Base-by-base conservation (phyloP, 2,888 invertebrate species). In the Myopa tessellatipennis region DNA sequence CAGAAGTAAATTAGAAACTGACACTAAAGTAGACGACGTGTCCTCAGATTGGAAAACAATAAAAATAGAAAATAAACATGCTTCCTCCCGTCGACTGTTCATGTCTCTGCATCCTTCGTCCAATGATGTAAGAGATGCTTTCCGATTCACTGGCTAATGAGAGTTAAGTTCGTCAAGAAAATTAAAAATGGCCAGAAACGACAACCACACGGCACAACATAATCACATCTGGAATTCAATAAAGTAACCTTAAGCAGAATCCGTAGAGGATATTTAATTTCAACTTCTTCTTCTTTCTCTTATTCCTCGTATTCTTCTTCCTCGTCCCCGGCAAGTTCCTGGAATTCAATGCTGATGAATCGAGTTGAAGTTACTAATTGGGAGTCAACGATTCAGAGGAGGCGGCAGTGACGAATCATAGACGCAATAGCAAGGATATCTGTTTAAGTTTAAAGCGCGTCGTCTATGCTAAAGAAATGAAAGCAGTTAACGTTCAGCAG, bases 111-210 rank as follows among this genome's bases (percentile, higher is more conserved):
- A 12, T 63, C 8, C 26, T 34, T 18, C 26, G 60, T 16, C 7
- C 60, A 26, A n/a, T 60, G 63, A 26, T 63, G 63, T 63, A 63
- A 63, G 26, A 63, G 36, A 34, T 26, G 12, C 63, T 34, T 63
- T 18, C 18, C 63, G 63, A 18, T 63, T 63, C 12, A 36, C 26
- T 34, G 63, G 26, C n/a, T 60, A 60, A 60, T 60, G 60, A 26
- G 26, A 60, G 60, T 60, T 60, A 60, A 60, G 26, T 14, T 18
- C n/a, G 60, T 18, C 18, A 60, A 60, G 16, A 8, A 60, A 12
- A 26, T 60, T 3, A 5, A 63, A 63, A 63, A 63, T 12, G 12
- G 34, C 1, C 10, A 63, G 14, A 63, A 6, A 26, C 26, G n/a
- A 63, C 26, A 60, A 18, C 6, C 5, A 63, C 6, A 34, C 16